These are phyloP conservation scores for Cephus runcator DNA, from an alignment of 2,888 invertebrate species.

Conservation along the genomic window DNA sequence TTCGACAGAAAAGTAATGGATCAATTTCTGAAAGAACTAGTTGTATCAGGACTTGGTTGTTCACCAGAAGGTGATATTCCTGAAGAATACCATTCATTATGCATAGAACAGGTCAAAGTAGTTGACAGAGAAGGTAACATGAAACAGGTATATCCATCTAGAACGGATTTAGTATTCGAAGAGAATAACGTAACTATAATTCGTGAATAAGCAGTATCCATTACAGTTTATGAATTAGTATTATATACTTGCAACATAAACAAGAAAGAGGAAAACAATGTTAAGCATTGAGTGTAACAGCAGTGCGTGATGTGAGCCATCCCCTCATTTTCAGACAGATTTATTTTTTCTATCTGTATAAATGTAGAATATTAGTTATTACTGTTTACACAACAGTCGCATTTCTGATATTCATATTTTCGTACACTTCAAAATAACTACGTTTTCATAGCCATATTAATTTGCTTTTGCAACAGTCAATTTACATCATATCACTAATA, in stretches of 20 bases:
- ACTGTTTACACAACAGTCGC: neutral
- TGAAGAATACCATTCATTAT: conserved; percentile 56
- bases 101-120: conserved; percentile 77
- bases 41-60: conserved; percentile 70
- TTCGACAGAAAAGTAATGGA: conserved; percentile 72
- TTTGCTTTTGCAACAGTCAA: too few species aligned
- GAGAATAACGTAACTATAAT: conserved; percentile 50
- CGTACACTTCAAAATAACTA: neutral
- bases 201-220: conserved; percentile 36
- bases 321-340: conserved; percentile 6
- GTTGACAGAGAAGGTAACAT: conserved; percentile 76
- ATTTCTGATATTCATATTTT: neutral
- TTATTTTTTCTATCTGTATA: conserved; percentile 12
- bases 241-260: neutral
- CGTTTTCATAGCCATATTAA: neutral
- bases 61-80: conserved; percentile 51
- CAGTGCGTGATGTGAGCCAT: neutral
- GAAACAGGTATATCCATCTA: conserved; percentile 82
- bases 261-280: neutral
- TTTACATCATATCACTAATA: neutral
- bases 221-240: neutral
- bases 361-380: conserved; percentile 10
- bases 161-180: conserved; percentile 75
- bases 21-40: conserved; percentile 73
- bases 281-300: neutral